Conservation (phyloP, 2,113 vertebrate genomes). For the human region GRCh38 chr14:58296501-58297000, state of each 20-base stretch:
- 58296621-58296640: not conserved
- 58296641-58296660: not conserved
- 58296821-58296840: not conserved
- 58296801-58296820: not conserved
- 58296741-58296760: not conserved
- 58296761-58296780: not conserved
- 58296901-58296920: constrained; percentile 42
- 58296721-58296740: not conserved
- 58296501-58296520: no score
- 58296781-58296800: not conserved
- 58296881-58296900: not conserved
- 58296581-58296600: not conserved
- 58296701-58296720: not conserved
- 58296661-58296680: not conserved
- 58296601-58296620: not conserved
- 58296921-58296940: not conserved
- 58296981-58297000: not conserved
- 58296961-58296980: not conserved
- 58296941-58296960: constrained; percentile 48
- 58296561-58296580: not conserved
- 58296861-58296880: not conserved
- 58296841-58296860: not conserved
- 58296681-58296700: not conserved
- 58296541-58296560: not conserved
- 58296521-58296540: no score